phyloP scores from a whole-genome alignment of 2,888 invertebrate genomes.

The Agrypnus murinus region DNA sequence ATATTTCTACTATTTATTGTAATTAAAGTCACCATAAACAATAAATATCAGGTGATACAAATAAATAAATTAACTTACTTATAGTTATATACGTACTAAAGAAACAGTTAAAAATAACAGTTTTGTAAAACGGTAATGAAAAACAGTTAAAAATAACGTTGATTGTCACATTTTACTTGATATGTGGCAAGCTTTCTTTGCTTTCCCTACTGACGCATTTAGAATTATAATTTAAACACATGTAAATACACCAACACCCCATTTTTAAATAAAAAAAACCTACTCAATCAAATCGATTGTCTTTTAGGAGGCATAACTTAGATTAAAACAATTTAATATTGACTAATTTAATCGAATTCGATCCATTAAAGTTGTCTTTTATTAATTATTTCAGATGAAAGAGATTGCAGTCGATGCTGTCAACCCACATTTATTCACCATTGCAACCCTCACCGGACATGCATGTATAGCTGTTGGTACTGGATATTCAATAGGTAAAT shows the following conservation, averaged over 20 bases:
- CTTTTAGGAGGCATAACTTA: not conserved
- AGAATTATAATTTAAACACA: no score
- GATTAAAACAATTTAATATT: not conserved
- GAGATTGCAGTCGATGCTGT: slow-evolving; percentile 81
- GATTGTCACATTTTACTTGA: not conserved
- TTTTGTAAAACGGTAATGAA: slow-evolving; percentile 24
- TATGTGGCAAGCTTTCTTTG: no score
- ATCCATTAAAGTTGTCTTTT: not conserved
- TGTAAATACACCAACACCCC: not conserved
- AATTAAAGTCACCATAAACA: slow-evolving; percentile 17
- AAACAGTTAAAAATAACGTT: not conserved
- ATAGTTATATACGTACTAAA: slow-evolving; percentile 17
- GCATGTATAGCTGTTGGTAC: slow-evolving; percentile 80
- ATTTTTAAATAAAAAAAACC: not conserved
- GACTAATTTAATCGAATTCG: slow-evolving; percentile 1
- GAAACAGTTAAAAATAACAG: slow-evolving; percentile 36
- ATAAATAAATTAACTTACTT: slow-evolving; percentile 22
- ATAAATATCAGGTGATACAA: slow-evolving; percentile 1
- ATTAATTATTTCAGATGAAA: slow-evolving; percentile 73
- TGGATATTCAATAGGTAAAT: slow-evolving; percentile 80
- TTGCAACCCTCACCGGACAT: slow-evolving; percentile 94
- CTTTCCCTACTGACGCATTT: no score
- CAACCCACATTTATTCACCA: slow-evolving; percentile 90
- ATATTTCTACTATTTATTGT: slow-evolving; percentile 19
- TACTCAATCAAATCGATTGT: no score